Conservation (phyloP, 2,113 vertebrate species). For the Mola mola region DNA sequence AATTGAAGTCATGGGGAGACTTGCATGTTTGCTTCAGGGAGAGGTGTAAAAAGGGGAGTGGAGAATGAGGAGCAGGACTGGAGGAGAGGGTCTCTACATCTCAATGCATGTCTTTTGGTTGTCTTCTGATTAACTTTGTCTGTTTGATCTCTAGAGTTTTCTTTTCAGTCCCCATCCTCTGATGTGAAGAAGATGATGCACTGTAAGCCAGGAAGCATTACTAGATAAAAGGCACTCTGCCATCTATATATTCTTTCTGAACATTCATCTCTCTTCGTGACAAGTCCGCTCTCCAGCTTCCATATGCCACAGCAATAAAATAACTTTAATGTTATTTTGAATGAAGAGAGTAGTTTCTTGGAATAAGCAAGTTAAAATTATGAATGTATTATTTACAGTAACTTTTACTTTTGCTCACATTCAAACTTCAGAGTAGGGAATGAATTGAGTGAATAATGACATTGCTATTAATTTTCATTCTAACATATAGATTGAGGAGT, state of each 20-base stretch:
- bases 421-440: not conserved
- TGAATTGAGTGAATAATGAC: no score
- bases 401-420: not conserved
- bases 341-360: not conserved
- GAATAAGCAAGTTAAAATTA: slow-evolving; percentile 31
- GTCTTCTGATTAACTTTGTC: slow-evolving; percentile 80
- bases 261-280: slow-evolving; percentile 57
- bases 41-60: slow-evolving; percentile 51
- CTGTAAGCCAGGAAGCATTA: slow-evolving; percentile 63
- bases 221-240: slow-evolving; percentile 73
- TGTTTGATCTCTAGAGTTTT: slow-evolving; percentile 79
- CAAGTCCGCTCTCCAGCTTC: slow-evolving; percentile 33
- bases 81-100: slow-evolving; percentile 56
- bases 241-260: slow-evolving; percentile 69
- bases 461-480: no score
- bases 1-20: slow-evolving; percentile 76
- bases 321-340: slow-evolving; percentile 23
- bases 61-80: slow-evolving; percentile 57
- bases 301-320: slow-evolving; percentile 12
- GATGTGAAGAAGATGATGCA: slow-evolving; percentile 63
- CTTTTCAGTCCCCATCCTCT: slow-evolving; percentile 69
- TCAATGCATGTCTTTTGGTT: slow-evolving; percentile 65
- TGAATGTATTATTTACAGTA: slow-evolving; percentile 7
- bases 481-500: no score
- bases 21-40: slow-evolving; percentile 64